Base-by-base conservation (phyloP, 2,113 vertebrate genomes). In the Myodes glareolus region DNA sequence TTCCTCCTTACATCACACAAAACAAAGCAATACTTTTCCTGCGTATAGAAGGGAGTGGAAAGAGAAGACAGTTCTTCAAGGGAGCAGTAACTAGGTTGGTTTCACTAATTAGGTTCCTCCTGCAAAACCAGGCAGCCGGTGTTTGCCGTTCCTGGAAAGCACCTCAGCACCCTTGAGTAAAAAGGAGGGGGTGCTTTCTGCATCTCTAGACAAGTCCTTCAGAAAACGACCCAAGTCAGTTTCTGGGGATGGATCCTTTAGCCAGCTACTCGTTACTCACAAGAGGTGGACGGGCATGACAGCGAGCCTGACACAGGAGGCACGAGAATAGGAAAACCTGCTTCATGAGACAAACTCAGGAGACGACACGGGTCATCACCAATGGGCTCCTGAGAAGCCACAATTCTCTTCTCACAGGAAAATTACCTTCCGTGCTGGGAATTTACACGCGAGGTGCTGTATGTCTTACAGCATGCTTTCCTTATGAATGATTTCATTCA, bases 41-140 rank as follows among this genome's bases (percentile, higher is more conserved):
- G 50, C 73, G 47, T 10, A 77, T 21, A 88, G 73, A 84, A 88
- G 77, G n/a, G 31, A 94, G 4, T 12, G 4, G 27, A 95, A 82
- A 93, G 47, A 95, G 55, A 96, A 94, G 58, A 86, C 61, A 33
- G n/a, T 82, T 94, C 77, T 97, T 91, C 80, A 94, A 84, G 76
- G 92, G 92, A 97, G 95, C 33, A 96, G 97, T 97, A 94, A 91
- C 89, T 39, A 88, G 76, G 52, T 65, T 92, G 91, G 73, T 70
- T 94, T 98, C 88, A 50, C 92, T 88, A 94, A 98, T 97, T 95
- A 97, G 91, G 73, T 97, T 95, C 81, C 92, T 91, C 25, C 86
- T 94, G 52, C 81, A 81, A 96, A 95, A 95, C 92, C 94, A 95
- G 6, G 0, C 0, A 92, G 78, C 27, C 67, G 89, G 39, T 68